phyloP scores from a whole-genome alignment of 2,113 vertebrate species.

The Pitta sordida region DNA sequence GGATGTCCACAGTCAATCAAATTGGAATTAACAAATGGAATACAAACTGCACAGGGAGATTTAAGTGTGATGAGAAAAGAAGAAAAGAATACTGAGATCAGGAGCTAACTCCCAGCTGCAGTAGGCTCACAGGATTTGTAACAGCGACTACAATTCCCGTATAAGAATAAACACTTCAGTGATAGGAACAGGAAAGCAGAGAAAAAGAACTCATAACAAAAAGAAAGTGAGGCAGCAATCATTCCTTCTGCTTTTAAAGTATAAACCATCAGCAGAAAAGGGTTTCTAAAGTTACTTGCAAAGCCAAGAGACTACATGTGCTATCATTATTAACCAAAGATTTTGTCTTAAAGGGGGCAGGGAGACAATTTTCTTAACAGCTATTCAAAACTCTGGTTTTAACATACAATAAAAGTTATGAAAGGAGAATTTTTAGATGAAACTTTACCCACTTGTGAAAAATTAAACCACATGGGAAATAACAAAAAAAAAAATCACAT shows the following conservation, averaged over 20 bases:
- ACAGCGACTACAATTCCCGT: not conserved
- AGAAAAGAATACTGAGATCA: not conserved
- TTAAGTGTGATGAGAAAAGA: not conserved
- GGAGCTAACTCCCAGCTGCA: not conserved
- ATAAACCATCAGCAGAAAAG: not conserved
- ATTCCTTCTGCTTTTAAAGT: not conserved
- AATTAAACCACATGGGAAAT: not conserved
- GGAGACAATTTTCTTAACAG: not conserved
- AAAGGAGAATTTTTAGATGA: not conserved
- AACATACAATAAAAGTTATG: not conserved
- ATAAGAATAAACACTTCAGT: not conserved
- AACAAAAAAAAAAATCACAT: not conserved
- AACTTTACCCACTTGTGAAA: not conserved
- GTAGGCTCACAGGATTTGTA: not conserved
- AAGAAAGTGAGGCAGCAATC: not conserved
- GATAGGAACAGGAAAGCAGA: not conserved
- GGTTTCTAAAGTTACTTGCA: not conserved
- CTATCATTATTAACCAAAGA: not conserved
- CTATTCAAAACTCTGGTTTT: not conserved
- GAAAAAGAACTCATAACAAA: not conserved
- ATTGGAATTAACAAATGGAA: not conserved
- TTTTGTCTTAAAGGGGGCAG: not conserved
- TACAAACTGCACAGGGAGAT: not conserved
- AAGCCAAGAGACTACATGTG: not conserved
- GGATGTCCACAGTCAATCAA: not conserved